phyloP scores from a whole-genome alignment of 1,140 invertebrate species.

The Agrypnia vestita region DNA sequence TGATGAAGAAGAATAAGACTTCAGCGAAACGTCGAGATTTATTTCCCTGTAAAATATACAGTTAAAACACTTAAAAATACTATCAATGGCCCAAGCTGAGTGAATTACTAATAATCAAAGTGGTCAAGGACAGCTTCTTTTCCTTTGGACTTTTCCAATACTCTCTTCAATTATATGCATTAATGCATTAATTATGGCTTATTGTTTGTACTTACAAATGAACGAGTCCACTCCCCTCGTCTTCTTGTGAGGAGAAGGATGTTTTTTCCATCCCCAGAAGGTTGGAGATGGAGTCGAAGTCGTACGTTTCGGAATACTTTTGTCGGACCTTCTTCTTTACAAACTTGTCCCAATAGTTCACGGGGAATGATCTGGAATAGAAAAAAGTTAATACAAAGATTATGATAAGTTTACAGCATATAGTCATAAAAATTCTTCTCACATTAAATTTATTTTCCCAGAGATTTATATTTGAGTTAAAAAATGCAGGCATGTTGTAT shows the following conservation, averaged over 20 bases:
- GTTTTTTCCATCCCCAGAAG: slow-evolving; percentile 96
- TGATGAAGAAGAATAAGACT: too few species aligned
- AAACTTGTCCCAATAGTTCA: slow-evolving; percentile 99
- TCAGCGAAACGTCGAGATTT: too few species aligned
- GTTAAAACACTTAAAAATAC: too few species aligned
- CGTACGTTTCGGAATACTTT: slow-evolving; percentile 98
- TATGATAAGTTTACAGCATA: not conserved
- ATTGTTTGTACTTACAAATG: slow-evolving; percentile 77
- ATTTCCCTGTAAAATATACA: too few species aligned
- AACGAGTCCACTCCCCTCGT: slow-evolving; percentile 83
- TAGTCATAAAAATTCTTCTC: not conserved
- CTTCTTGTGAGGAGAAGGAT: slow-evolving; percentile 86
- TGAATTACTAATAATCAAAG: too few species aligned
- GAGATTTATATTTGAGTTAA: too few species aligned
- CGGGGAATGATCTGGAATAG: slow-evolving; percentile 89
- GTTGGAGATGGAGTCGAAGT: slow-evolving; percentile 96
- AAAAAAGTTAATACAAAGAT: not conserved
- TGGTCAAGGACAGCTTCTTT: too few species aligned
- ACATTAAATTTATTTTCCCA: not conserved
- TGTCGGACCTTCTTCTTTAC: slow-evolving; percentile 99
- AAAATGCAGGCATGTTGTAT: too few species aligned
- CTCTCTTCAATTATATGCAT: not conserved
- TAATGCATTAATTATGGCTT: slow-evolving; percentile 14
- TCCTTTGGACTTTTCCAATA: too few species aligned
- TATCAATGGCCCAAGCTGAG: too few species aligned